These are phyloP conservation scores for Tipula confusa DNA, from an alignment of 2,888 invertebrate genomes.

Conservation along the genomic window DNA sequence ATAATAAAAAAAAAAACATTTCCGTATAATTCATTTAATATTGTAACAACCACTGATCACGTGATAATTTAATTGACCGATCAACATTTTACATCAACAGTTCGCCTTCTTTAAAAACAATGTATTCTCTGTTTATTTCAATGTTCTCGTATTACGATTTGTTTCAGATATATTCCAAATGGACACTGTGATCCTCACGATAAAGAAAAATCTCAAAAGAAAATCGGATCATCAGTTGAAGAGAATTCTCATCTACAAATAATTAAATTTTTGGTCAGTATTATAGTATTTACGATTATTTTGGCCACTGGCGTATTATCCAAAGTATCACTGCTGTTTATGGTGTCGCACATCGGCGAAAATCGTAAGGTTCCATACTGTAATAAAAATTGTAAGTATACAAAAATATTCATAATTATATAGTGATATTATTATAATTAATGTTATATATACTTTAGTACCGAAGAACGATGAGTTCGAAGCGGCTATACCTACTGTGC, in stretches of 20 bases:
- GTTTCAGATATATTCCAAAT: too few relatives aligned
- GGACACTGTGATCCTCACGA: too few relatives aligned
- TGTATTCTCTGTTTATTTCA: too few relatives aligned
- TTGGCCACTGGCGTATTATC: conserved; percentile 58
- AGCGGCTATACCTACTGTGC: conserved; percentile 58
- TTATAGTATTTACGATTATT: conserved; percentile 62
- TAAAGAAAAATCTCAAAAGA: too few relatives aligned
- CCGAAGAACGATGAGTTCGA: conserved; percentile 60
- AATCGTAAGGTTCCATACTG: conserved; percentile 57
- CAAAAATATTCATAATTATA: neutral
- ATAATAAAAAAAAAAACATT: too few relatives aligned
- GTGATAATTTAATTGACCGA: too few relatives aligned
- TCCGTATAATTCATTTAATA: too few relatives aligned
- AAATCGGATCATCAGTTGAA: neutral
- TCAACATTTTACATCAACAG: too few relatives aligned
- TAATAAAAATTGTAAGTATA: conserved; percentile 50
- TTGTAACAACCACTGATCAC: too few relatives aligned
- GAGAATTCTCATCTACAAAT: neutral
- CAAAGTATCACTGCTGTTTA: conserved; percentile 67
- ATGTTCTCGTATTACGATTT: too few relatives aligned
- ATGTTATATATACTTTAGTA: conserved; percentile 46
- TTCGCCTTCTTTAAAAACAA: too few relatives aligned
- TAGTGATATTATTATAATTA: neutral
- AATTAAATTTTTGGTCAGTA: conserved; percentile 64
- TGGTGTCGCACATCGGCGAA: conserved; percentile 64